A percentile compares a stretch with the other conserved stretches of the same genome.
Conservation (phyloP, 2,888 invertebrate genomes). For the Trilocha varians region DNA sequence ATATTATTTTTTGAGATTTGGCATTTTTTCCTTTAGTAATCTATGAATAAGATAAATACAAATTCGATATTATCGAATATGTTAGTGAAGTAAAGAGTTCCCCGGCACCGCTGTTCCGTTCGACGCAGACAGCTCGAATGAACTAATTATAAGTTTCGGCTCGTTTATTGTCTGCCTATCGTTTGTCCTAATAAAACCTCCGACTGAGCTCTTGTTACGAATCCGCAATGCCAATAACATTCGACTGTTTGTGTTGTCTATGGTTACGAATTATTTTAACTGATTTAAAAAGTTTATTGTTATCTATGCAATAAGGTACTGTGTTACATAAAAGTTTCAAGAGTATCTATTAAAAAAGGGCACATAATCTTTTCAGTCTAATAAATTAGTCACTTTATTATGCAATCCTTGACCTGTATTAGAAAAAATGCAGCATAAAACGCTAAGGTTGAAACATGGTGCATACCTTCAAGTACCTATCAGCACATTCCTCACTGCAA, state of each 20-base stretch:
- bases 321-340: too few species aligned
- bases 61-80: background rate
- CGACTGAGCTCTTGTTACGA: background rate
- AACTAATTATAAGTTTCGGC: slow-evolving; percentile 70
- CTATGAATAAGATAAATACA: background rate
- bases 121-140: slow-evolving; percentile 45
- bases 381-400: too few species aligned
- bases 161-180: slow-evolving; percentile 70
- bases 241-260: too few species aligned
- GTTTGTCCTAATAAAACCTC: slow-evolving; percentile 18
- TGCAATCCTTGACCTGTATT: too few species aligned
- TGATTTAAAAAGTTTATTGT: too few species aligned
- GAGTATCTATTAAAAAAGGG: too few species aligned
- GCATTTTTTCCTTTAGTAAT: too few species aligned
- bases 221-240: background rate
- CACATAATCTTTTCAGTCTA: too few species aligned
- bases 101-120: slow-evolving; percentile 12
- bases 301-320: too few species aligned
- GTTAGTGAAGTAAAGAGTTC: background rate
- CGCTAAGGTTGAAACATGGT: background rate
- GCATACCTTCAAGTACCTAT: background rate
- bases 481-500: background rate
- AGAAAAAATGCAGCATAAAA: too few species aligned
- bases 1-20: too few species aligned
- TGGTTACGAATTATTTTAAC: too few species aligned